Evolutionary conservation across 2,113 vertebrate genomes (phyloP).

Genomic region (Antigone vipio): DNA sequence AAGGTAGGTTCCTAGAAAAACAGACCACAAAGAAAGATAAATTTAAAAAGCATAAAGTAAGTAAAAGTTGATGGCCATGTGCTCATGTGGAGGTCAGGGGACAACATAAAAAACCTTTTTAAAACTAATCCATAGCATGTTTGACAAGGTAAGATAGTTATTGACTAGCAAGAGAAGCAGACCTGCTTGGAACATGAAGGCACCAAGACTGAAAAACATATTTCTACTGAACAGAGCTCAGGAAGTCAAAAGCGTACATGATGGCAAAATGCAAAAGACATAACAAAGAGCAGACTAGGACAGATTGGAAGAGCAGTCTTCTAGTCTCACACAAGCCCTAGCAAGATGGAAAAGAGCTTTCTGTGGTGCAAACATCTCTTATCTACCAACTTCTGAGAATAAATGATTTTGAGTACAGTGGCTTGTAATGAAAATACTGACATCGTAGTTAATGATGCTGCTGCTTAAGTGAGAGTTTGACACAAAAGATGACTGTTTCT

Average conservation of each 20-base stretch:
- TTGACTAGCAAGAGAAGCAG: neutral
- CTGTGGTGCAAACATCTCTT: neutral
- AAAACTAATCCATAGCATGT: neutral
- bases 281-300: neutral
- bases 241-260: neutral
- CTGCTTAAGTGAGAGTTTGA: neutral
- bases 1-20: neutral
- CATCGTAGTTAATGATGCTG: neutral
- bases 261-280: neutral
- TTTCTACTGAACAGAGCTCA: neutral
- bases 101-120: neutral
- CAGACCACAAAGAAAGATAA: neutral
- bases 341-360: neutral
- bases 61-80: neutral
- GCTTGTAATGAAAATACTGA: neutral
- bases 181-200: neutral
- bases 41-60: neutral
- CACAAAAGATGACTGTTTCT: neutral
- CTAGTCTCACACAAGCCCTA: neutral
- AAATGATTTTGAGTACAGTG: neutral
- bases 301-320: neutral
- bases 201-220: neutral
- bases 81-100: fast-evolving
- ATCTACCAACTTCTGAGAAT: neutral
- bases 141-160: neutral